Base-by-base conservation (phyloP, 2,888 invertebrate genomes). In the Tortrix viridana region DNA sequence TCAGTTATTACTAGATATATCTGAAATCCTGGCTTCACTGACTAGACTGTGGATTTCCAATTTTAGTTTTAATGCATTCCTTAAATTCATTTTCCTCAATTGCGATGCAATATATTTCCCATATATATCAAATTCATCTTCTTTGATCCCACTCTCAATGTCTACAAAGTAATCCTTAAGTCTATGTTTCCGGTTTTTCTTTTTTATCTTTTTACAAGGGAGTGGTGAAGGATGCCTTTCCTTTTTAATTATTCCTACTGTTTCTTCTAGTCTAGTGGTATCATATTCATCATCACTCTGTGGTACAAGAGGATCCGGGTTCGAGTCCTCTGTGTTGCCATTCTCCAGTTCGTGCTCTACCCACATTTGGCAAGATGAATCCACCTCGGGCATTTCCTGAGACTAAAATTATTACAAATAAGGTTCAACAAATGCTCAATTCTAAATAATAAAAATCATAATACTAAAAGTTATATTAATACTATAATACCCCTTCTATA, bases 81-180 rank as follows among this genome's bases (percentile, higher is more conserved):
- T 76, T 1, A 84, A 67, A 4, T 80, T 77, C 79, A 88, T 81
- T 66, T 79, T 76, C 47, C 86, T 79, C 43, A 88, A 61, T 64
- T 88, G 88, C 16, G 82, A 73, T 22, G 86, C 87, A 47, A 88
- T 84, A 68, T 79, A 86, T 70, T 85, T 86, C 2, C 86, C 87
- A 73, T 85, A 88, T 23, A 86, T 80, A 72, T 86, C 87, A 81
- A 86, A 88, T 67, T 87, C 87, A 74, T 88, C 88, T 26, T 87
- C 86, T 26, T 69, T 76, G 0, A 38, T 18, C 18, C 56, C 62
- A 65, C 57, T 65, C 32, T 74, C 79, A 9, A 57, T 23, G 57
- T 41, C 37, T 18, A 67, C 60, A 5, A 60, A 72, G 69, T 75
- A 77, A 16, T 72, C 74, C 47, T 74, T 73, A 19, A 72, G 43